Conservation (phyloP, 2,888 invertebrate genomes). For the Plebejus melissa region DNA sequence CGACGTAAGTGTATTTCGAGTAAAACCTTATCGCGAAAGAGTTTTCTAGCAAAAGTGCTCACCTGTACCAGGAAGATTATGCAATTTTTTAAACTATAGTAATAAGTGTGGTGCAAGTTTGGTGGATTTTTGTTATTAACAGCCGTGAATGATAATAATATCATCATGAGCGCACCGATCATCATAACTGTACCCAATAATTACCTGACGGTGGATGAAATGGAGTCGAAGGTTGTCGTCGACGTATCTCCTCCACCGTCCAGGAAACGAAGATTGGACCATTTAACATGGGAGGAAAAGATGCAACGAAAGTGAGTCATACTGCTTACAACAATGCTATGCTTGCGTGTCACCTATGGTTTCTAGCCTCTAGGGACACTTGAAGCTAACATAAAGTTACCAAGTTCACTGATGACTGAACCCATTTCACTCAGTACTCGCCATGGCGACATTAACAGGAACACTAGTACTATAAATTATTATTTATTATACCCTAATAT, state of each 20-base stretch:
- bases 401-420: background rate
- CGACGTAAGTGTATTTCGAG: slow-evolving; percentile 56
- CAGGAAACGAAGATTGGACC: slow-evolving; percentile 87
- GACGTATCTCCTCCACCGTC: slow-evolving; percentile 58
- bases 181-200: slow-evolving; percentile 74
- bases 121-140: slow-evolving; percentile 41
- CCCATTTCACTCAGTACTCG: background rate
- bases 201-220: slow-evolving; percentile 63
- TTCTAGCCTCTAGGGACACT: background rate
- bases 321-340: slow-evolving; percentile 39
- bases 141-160: slow-evolving; percentile 31
- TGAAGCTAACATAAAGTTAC: background rate
- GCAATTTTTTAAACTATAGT: slow-evolving; percentile 47
- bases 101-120: slow-evolving; percentile 36
- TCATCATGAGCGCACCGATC: slow-evolving; percentile 71
- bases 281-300: slow-evolving; percentile 92
- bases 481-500: background rate
- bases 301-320: slow-evolving; percentile 89
- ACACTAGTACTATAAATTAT: background rate
- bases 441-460: background rate
- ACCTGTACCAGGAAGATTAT: slow-evolving; percentile 43
- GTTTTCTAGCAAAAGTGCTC: slow-evolving; percentile 49
- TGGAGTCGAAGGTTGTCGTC: slow-evolving; percentile 55
- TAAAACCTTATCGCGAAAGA: slow-evolving; percentile 54
- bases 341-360: slow-evolving; percentile 30